These are phyloP conservation scores for Sphenodon punctatus DNA, from an alignment of 2,797 vertebrate species.

Conservation along the genomic window DNA sequence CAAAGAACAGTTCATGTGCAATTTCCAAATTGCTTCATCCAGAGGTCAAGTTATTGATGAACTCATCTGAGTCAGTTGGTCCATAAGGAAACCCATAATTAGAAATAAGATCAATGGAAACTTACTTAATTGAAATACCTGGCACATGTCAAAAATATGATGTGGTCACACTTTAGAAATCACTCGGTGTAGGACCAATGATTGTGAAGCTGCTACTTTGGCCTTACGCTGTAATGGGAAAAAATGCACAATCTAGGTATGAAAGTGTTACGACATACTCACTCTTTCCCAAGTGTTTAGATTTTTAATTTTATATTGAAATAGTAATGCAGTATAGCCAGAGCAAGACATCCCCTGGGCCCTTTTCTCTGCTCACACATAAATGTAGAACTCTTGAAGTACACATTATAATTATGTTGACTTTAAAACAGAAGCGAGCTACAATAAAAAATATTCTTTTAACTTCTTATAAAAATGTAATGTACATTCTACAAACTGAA, in stretches of 20 bases:
- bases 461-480: not conserved
- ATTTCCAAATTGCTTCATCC: constrained; percentile 59
- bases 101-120: constrained; percentile 53
- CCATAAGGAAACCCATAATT: constrained; percentile 47
- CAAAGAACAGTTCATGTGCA: constrained; percentile 18
- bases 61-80: constrained; percentile 34
- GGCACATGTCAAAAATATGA: constrained; percentile 24
- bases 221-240: not conserved
- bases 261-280: no score
- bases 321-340: not conserved
- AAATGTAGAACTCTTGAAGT: no score
- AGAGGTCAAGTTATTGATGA: constrained; percentile 58
- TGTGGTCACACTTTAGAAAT: constrained; percentile 31
- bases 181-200: not conserved
- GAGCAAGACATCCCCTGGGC: not conserved
- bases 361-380: no score
- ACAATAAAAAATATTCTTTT: not conserved
- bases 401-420: no score
- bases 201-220: not conserved
- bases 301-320: not conserved
- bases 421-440: not conserved
- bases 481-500: not conserved
- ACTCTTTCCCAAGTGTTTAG: not conserved
- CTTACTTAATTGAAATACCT: constrained; percentile 23
- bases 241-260: no score